phyloP scores from a whole-genome alignment of 2,888 invertebrate species.

The Sphaerophoria rueppellii region DNA sequence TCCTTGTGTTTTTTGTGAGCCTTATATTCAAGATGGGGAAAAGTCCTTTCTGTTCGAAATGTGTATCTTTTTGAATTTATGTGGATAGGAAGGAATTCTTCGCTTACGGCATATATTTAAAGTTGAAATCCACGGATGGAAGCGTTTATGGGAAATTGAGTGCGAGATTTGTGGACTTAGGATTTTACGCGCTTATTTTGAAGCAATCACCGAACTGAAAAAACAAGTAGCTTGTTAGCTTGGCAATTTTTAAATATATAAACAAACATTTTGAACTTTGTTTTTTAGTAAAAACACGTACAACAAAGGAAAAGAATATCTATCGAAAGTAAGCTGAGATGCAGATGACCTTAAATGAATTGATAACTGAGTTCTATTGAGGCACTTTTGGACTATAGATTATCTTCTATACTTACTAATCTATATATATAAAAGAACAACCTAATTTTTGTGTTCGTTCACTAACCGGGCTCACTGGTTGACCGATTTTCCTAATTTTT shows the following conservation, averaged over 20 bases:
- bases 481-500: no score
- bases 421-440: no score
- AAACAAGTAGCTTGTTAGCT: not conserved
- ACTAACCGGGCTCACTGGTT: no score
- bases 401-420: no score
- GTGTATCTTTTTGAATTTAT: slow-evolving; percentile 19
- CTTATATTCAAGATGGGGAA: not conserved
- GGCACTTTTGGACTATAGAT: no score
- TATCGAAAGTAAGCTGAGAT: no score
- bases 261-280: no score
- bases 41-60: not conserved
- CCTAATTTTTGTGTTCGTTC: no score
- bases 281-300: not conserved
- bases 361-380: no score
- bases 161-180: not conserved
- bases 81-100: not conserved
- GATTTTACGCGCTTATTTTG: slow-evolving; percentile 11
- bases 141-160: not conserved
- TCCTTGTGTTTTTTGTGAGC: not conserved
- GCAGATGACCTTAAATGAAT: no score
- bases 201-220: not conserved
- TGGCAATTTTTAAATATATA: not conserved
- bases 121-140: slow-evolving; percentile 7
- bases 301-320: not conserved
- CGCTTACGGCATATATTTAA: not conserved